Base-by-base conservation (phyloP, 1,140 invertebrate genomes). In the Dryas iulia region DNA sequence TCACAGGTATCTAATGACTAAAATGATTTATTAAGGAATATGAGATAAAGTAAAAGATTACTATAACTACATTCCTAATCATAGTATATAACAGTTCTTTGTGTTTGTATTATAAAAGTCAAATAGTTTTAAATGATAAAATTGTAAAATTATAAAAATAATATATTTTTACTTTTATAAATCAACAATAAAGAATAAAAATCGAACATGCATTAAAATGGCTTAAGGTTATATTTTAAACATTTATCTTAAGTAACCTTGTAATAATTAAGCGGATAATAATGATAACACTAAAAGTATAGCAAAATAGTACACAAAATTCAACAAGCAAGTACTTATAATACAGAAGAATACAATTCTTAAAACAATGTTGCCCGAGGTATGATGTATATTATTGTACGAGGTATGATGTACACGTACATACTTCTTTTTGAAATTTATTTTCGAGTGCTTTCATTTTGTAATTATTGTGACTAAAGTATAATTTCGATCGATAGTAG, bases 351-450 rank as follows among this genome's bases (percentile, higher is more conserved):
- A 47, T 39, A 14, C 21, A 26, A 56, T 12, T 23, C 25, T 8
- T 30, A 54, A 63, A 28, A 52, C 24, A 54, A 54, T 56, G 10
- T 56, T 18, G 8, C 14, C 14, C 39, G 18, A n/a, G 7, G 11
- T 56, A 12, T 56, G 52, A 23, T 56, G 24, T 61, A 23, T 25
- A 26, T 54, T 56, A n/a, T 56, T 18, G 8, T 12, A 5, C 39
- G 18, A n/a, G 7, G 11, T 56, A 12, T 56, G 52, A 23, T 56
- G 24, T 61, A 23, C n/a, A n/a, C n/a, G n/a, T 25, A 26, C 33
- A 28, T 60, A 33, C 28, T 68, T 59, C 30, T 57, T 68, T 68
- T 68, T 59, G 59, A 68, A 68, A 68, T 68, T 68, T 59, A 68
- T 57, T 31, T 52, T 47, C 39, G 56, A 59, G 39, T 24, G 24